These are phyloP conservation scores for Bradypodion ventrale DNA, from an alignment of 2,797 vertebrate genomes.

Conservation along the genomic window DNA sequence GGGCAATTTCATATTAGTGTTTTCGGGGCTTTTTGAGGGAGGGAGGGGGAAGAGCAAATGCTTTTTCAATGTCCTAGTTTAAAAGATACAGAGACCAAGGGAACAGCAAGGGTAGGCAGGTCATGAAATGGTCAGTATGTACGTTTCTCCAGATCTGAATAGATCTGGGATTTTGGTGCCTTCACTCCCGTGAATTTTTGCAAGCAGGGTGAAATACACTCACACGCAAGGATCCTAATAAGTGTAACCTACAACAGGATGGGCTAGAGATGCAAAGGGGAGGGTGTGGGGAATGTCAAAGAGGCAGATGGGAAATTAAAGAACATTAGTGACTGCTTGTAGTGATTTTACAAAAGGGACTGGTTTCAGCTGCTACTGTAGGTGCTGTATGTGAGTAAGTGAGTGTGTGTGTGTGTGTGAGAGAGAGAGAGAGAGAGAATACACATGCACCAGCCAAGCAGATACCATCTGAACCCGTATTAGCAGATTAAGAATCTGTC, in stretches of 20 bases:
- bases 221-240: conserved; percentile 58
- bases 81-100: conserved; percentile 62
- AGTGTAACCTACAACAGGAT: conserved; percentile 53
- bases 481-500: conserved; percentile 57
- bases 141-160: conserved; percentile 53
- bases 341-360: conserved; percentile 66
- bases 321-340: conserved; percentile 62
- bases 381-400: too few species aligned
- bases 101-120: conserved; percentile 32
- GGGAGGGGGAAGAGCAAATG: conserved; percentile 38
- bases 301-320: conserved; percentile 64
- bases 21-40: conserved; percentile 51
- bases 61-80: conserved; percentile 76
- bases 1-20: conserved; percentile 81
- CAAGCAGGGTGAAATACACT: conserved; percentile 55
- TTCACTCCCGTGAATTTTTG: conserved; percentile 50
- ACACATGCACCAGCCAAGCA: conserved; percentile 37
- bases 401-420: too few species aligned
- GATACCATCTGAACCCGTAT: conserved; percentile 64
- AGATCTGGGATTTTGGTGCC: conserved; percentile 38
- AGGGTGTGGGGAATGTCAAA: conserved; percentile 30
- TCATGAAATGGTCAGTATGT: conserved; percentile 53
- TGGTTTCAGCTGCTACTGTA: conserved; percentile 52
- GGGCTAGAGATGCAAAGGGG: conserved; percentile 12
- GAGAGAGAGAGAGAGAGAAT: background rate